Evolutionary conservation across 92 coral and sea anemone genomes (phyloP), one percentile per base, ranked within the genome.

Genomic region (Desmophyllum pertusum): DNA sequence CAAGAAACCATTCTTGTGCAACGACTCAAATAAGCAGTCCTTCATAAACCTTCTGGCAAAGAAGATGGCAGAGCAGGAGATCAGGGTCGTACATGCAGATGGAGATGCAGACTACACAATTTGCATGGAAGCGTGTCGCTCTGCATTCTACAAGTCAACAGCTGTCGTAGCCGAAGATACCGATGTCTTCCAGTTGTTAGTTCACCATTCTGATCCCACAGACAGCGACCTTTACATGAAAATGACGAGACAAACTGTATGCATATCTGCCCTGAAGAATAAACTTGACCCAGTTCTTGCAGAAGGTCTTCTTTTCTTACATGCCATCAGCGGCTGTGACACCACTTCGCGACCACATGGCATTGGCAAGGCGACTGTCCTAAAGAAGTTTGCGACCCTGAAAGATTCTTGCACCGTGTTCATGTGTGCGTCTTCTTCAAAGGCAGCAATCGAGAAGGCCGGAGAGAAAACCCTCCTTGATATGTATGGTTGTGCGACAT

Each of bases 401-500:
- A 36, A 50, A 70, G 50, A 70, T 43, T 48, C 36, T 10, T 36
- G 51, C 0, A 15, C 80, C 0, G 81, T 31, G 6, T 87, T 81
- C 53, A 81, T 63, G 81, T 29, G 66, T 2, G 10, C 13, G 6
- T 10, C 4, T 18, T 87, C 90, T 3, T 73, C 87, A 3, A 87
- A 73, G 37, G 31, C 13, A 11, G 77, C 10, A 53, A 25, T 87
- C 3, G 90, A 45, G 72, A 87, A 19, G 46, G 87, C 75, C 2
- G 87, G 76, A 0, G 91, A 88, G 39, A 18, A 43, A 64, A 88
- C 88, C 39, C 83, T 83, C 1, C 91, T 88, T 25, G 57, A n/a
- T n/a, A n/a, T n/a, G 25, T 7, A 75, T 88, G 31, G 83, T 45
- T 68, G 72, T 64, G 10, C 5, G 71, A 29, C 38, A 39, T 75